Evolutionary conservation across 2,888 invertebrate species (phyloP), one percentile per base, ranked within the genome.

Genomic region (Hemistola chrysoprasaria): DNA sequence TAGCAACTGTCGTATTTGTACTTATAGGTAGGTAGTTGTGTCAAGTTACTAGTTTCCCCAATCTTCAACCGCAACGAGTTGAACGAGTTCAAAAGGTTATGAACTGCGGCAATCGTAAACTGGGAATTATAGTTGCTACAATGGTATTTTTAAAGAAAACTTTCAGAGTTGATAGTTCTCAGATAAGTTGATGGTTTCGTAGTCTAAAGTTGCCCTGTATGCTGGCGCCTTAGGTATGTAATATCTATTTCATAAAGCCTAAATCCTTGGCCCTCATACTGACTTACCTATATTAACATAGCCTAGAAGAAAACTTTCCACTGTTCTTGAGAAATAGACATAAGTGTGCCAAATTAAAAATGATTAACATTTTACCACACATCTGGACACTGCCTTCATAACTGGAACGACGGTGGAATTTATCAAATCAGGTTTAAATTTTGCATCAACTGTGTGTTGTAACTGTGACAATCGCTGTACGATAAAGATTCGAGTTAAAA

Each of bases 401-500:
- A 30, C 23, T 22, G 7, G 37, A 30, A 38, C 30, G 37, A 4
- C 31, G 34, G 24, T 38, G 30, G 27, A 36, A 27, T 40, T 33
- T 42, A 33, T 40, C 16, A 20, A 29, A 38, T 22, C 24, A 7
- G 25, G 11, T 23, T 29, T n/a, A n/a, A 29, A 37, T 41, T 46
- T 39, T 30, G 28, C 42, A 31, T 40, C 34, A 32, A 20, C 28
- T 23, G 23, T 10, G 11, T 46, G 29, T 40, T 22, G 27, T 40
- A 43, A 39, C 23, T 33, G 11, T 30, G 28, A 40, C 39, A 46
- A 48, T 41, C 32, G 36, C 43, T 44, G 38, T 23, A 16, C 29
- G 35, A 31, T 40, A 33, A 34, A 29, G 32, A 38, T 28, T 30
- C 21, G 8, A 29, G 24, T 29, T 34, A 39, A 30, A 32, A 44